Evolutionary conservation across 2,888 invertebrate genomes (phyloP).

Genomic region (Mesoligia furuncula): DNA sequence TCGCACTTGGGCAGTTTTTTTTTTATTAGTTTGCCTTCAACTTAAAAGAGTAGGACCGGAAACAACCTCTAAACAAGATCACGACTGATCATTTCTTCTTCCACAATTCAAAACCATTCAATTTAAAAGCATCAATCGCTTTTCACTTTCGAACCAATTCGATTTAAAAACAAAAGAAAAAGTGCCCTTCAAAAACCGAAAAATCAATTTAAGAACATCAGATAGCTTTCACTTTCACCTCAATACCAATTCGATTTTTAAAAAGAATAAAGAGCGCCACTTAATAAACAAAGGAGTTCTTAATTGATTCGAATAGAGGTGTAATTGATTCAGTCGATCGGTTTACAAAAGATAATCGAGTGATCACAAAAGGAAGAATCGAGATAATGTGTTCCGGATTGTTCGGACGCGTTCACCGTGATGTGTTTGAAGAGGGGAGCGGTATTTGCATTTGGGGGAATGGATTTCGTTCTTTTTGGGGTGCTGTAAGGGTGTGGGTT

Average conservation of each 20-base stretch:
- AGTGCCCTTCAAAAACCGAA: slow-evolving; percentile 40
- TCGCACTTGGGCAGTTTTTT: no score
- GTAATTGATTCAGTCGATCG: slow-evolving; percentile 59
- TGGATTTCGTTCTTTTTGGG: slow-evolving; percentile 22
- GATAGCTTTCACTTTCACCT: slow-evolving; percentile 41
- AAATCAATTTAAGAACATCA: slow-evolving; percentile 37
- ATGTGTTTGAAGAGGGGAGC: slow-evolving; percentile 62
- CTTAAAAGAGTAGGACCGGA: slow-evolving; percentile 28
- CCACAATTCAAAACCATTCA: slow-evolving; percentile 35
- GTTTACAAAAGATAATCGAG: slow-evolving; percentile 64
- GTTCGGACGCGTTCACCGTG: slow-evolving; percentile 54
- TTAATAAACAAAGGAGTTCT: slow-evolving; percentile 68
- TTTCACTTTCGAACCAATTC: slow-evolving; percentile 47
- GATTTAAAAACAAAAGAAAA: slow-evolving; percentile 59
- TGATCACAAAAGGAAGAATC: slow-evolving; percentile 63
- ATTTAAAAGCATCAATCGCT: slow-evolving; percentile 34
- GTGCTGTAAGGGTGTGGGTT: not conserved
- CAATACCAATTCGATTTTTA: slow-evolving; percentile 53
- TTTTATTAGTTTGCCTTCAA: slow-evolving; percentile 13
- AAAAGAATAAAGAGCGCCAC: slow-evolving; percentile 61
- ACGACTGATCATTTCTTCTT: slow-evolving; percentile 22
- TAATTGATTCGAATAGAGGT: slow-evolving; percentile 64
- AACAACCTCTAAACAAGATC: slow-evolving; percentile 23
- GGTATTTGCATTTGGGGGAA: slow-evolving; percentile 60
- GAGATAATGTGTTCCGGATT: slow-evolving; percentile 65